Percentiles rank a stretch among this genome's conserved stretches.
These are phyloP conservation scores for Rhogogaster chlorosoma DNA, from an alignment of 2,888 invertebrate species.

Conservation along the genomic window DNA sequence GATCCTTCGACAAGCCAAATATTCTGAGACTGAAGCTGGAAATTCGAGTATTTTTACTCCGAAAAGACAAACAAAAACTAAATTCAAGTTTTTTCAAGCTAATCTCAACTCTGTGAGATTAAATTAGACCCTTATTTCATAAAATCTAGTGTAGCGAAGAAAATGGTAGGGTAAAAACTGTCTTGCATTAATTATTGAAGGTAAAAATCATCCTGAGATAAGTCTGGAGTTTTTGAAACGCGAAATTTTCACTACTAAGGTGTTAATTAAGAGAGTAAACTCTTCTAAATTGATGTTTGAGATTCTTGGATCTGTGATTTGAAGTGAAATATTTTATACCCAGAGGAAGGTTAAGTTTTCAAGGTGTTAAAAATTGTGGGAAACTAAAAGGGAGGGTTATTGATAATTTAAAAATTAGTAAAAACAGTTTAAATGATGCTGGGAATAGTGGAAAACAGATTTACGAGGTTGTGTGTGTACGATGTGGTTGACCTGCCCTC, in stretches of 20 bases:
- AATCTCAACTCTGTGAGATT: not conserved
- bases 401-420: not conserved
- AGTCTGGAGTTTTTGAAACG: not conserved
- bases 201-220: not conserved
- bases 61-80: not conserved
- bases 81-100: not conserved
- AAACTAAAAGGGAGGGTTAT: not conserved
- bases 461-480: constrained; percentile 56
- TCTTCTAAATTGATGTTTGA: not conserved
- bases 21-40: no score
- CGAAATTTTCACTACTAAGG: not conserved
- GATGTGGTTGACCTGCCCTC: constrained; percentile 72
- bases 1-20: not conserved
- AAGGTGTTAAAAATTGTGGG: not conserved
- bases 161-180: not conserved
- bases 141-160: not conserved
- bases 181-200: not conserved
- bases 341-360: not conserved
- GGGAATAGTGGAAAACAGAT: constrained; percentile 55
- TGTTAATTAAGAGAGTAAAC: not conserved
- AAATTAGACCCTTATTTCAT: not conserved
- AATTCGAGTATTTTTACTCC: not conserved
- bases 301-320: not conserved
- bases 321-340: not conserved
- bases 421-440: not conserved